Base-by-base conservation (phyloP, 2,888 invertebrate species). In the Cheilosia soror region DNA sequence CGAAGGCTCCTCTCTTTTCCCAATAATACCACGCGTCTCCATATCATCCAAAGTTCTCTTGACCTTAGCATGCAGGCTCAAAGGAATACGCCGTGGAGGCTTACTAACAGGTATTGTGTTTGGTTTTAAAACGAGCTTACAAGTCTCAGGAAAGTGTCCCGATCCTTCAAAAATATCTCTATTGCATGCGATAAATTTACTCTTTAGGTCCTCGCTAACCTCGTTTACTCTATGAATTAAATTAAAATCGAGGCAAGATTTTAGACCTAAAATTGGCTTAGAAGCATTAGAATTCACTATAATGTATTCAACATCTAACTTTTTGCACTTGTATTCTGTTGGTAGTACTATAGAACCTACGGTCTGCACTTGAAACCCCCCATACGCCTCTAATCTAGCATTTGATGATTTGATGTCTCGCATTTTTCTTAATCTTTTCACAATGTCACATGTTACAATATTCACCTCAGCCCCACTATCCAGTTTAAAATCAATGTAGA, bases 371-470 rank as follows among this genome's bases (percentile, higher is more conserved):
- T 51, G 40, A 62, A 77, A 68, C n/a, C 58, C 60, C 15, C 60
- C 68, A 68, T 60, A 68, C 15, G 76, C 68, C n/a, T 77, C 60
- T 60, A 68, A 37, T 7, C 51, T 77, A 6, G 47, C 37, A 60
- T 0, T 20, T 40, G 27, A 37, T 5, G 51, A 49, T 51, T 68
- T 42, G 7, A 58, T 66, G 27, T 49, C 11, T 7, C 6, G 13
- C 2, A 66, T 11, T 51, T 57, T 47, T 4, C 15, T 57, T 20
- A 66, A 66, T 25, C 49, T 68, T 42, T 57, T 27, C 1, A 68
- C 49, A 13, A 76, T 57, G 20, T 76, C 37, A 7, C 58, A 20
- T 13, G 75, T 57, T 47, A 75, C 20, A 13, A 76, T 20, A 31
- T 66, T 66, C 15, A 20, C 20, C 20, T 20, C 20, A 20, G 20